phyloP scores from a whole-genome alignment of 2,797 vertebrate species.

The Rhinella marina region DNA sequence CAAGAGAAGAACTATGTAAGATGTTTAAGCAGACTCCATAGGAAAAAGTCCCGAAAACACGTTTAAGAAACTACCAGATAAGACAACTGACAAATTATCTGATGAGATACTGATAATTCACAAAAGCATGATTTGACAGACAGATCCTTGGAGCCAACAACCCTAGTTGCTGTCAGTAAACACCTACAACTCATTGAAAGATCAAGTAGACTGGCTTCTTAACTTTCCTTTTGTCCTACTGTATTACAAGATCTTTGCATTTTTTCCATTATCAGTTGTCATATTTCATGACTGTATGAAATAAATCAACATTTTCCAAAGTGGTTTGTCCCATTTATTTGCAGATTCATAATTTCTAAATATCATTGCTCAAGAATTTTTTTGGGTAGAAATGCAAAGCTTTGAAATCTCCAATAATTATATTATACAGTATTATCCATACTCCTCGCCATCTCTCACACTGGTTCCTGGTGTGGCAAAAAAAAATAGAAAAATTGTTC shows the following conservation, averaged over 20 bases:
- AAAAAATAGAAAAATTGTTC: neutral
- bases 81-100: conserved; percentile 15
- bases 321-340: neutral
- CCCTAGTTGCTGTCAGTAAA: neutral
- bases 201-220: neutral
- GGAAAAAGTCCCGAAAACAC: conserved; percentile 1
- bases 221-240: neutral
- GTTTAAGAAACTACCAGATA: conserved; percentile 11
- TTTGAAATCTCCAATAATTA: too few species aligned
- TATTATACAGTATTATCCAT: too few species aligned
- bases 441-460: neutral
- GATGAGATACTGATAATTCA: neutral
- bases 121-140: neutral
- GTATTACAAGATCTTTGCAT: neutral
- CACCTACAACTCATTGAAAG: neutral
- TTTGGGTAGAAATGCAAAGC: too few species aligned
- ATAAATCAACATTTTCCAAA: neutral
- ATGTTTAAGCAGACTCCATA: conserved; percentile 72
- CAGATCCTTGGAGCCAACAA: neutral
- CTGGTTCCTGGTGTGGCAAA: neutral
- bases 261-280: neutral
- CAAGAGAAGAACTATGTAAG: conserved; percentile 85
- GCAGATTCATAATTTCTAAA: neutral
- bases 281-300: neutral
- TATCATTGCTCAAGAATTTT: too few species aligned